Base-by-base conservation (phyloP, 2,888 invertebrate genomes). In the Salticus scenicus region DNA sequence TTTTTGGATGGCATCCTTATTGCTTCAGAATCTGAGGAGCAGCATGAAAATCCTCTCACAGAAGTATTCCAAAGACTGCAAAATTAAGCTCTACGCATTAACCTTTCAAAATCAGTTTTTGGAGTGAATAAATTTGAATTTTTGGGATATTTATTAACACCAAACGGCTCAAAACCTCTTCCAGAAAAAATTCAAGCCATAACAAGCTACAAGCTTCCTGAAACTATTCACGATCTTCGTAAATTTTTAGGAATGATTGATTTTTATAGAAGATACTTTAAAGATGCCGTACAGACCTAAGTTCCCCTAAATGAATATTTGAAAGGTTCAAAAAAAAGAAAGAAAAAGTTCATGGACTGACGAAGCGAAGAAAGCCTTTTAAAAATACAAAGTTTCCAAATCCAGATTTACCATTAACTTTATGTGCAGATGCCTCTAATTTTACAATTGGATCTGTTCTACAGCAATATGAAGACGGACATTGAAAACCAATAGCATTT, bases 371-470 rank as follows among this genome's bases (percentile, higher is more conserved):
- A 0, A 14, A 5, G 20, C 20, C 10, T 73, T 57, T 30, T 20
- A 73, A 24, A 31, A 24, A 0, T 57, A 31, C 10, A 57, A 73
- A 57, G 10, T 42, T 88, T 57, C 88, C 82, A 14, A 69, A 66
- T 24, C 20, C 70, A n/a, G 81, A 31, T 27, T 51, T 41, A 8
- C 41, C 30, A 66, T 57, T 88, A 17, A 0, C 42, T 24, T 73
- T 75, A 24, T 63, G 51, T 12, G 27, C 66, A 90, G 88, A 93
- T 93, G 93, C 91, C 85, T 88, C 88, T 88, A 78, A 89, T 33
- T 47, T 69, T 14, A 88, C 89, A 0, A 76, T 90, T 12, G 90
- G 90, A 0, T 90, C 88, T 0, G 89, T 88, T 0, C 78, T 90
- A 17, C 88, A 90, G 28, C 89, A 90, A 73, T 47, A 30, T 0